Evolutionary conservation across 1,140 invertebrate genomes (phyloP), one percentile per base, ranked within the genome.

Genomic region (Choristoneura fumiferana): DNA sequence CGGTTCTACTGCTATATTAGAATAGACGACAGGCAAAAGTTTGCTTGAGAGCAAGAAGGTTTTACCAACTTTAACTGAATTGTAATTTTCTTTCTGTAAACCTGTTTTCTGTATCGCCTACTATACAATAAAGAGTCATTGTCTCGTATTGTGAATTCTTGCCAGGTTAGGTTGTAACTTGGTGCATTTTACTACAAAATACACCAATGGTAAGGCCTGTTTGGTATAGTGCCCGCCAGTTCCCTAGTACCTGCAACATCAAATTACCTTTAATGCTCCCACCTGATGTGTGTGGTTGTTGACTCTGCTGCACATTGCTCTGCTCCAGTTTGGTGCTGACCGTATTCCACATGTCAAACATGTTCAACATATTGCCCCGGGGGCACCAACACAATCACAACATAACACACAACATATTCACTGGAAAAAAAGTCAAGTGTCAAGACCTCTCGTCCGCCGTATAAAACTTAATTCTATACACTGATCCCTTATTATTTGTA

Each of bases 341-440:
- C 90, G 93, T 94, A 91, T 94, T 95, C 94, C 94, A 95, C 94
- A 95, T 95, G 90, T 95, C 94, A 91, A 95, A 95, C 94, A 95
- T 95, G 89, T 94, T 95, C 74, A 89, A 69, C 84, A 87, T 89
- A 40, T 64, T 83, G 63, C 72, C 80, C 74, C 54, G 14, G 22
- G 22, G 66, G 72, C 75, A 77, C 80, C 74, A 49, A 66, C 69
- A 60, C 54, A 73, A 54, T 35, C 71, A 74, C 75, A 73, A 59
- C 39, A 72, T 76, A 67, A 78, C 79, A 82, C 66, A 67, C 62
- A 64, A 59, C 60, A 37, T 72, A 54, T 66, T 72, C 76, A 77
- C 74, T 79, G 70, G 54, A 56, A 77, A 83, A 66, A 73, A 65
- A 60, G 36, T 54, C 71, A 72, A 78, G 64, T 73, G 65, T 81